phyloP scores from a whole-genome alignment of 2,888 invertebrate species.

The Drosophila buzzatii region DNA sequence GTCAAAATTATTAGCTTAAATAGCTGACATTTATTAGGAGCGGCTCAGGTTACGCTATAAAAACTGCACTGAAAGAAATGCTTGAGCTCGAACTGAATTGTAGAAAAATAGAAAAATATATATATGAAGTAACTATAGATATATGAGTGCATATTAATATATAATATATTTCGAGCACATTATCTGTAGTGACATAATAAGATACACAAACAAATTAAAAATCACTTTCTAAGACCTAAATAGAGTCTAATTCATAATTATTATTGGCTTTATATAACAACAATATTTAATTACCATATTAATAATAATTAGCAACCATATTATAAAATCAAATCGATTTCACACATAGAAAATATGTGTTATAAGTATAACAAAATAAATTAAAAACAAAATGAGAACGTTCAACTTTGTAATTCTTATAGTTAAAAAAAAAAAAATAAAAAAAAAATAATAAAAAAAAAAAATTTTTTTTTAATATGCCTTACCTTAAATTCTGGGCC shows the following conservation, averaged over 20 bases:
- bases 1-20: constrained; percentile 80
- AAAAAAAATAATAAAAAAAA: too few relatives aligned
- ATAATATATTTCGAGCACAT: neutral
- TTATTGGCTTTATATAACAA: neutral
- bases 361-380: neutral
- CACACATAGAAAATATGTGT: neutral
- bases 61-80: constrained; percentile 14
- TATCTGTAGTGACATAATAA: neutral
- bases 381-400: neutral
- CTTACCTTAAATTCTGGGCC: too few relatives aligned
- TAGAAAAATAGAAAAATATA: neutral
- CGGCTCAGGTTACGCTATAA: constrained; percentile 42
- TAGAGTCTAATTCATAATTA: neutral
- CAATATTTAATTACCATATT: neutral
- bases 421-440: too few relatives aligned
- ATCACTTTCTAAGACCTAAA: neutral
- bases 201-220: neutral
- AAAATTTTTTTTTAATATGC: too few relatives aligned
- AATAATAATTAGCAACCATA: neutral
- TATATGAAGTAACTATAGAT: neutral
- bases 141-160: too few relatives aligned
- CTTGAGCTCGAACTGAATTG: neutral
- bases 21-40: constrained; percentile 79
- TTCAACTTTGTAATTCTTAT: neutral
- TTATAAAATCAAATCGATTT: neutral